Evolutionary conservation across 2,888 invertebrate genomes (phyloP).

Genomic region (Phlogophora meticulosa): DNA sequence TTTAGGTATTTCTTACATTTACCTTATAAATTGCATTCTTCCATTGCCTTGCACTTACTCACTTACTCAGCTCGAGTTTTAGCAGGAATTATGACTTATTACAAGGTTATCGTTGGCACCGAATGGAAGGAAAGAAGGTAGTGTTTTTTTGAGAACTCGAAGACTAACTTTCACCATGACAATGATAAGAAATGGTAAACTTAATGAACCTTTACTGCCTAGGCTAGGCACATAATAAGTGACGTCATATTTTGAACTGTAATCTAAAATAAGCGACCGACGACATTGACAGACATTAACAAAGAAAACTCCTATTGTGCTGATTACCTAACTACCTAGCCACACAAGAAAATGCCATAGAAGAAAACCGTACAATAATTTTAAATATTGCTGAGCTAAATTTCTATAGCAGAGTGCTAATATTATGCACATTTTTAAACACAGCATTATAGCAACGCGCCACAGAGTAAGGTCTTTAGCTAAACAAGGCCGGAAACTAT

Average conservation of each 20-base stretch:
- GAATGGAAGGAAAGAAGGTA: no score
- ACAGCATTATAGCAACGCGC: neutral
- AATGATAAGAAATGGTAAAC: neutral
- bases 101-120: neutral
- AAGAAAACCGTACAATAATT: conserved; percentile 24
- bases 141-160: no score
- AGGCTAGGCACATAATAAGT: neutral
- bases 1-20: conserved; percentile 21
- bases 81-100: neutral
- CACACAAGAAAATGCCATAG: conserved; percentile 2
- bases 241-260: conserved; percentile 3
- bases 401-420: neutral
- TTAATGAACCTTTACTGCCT: neutral
- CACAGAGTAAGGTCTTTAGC: neutral
- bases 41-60: neutral
- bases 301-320: conserved; percentile 14
- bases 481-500: conserved; percentile 29
- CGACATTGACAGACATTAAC: conserved; percentile 9
- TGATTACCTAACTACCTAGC: neutral
- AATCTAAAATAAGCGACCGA: neutral
- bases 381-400: conserved; percentile 14
- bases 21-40: conserved; percentile 29
- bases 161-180: neutral
- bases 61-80: conserved; percentile 16
- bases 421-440: conserved; percentile 14